Percentiles rank a stretch among this genome's conserved stretches.
Conservation (phyloP, 1,140 invertebrate genomes). For the Arctopsyche grandis region DNA sequence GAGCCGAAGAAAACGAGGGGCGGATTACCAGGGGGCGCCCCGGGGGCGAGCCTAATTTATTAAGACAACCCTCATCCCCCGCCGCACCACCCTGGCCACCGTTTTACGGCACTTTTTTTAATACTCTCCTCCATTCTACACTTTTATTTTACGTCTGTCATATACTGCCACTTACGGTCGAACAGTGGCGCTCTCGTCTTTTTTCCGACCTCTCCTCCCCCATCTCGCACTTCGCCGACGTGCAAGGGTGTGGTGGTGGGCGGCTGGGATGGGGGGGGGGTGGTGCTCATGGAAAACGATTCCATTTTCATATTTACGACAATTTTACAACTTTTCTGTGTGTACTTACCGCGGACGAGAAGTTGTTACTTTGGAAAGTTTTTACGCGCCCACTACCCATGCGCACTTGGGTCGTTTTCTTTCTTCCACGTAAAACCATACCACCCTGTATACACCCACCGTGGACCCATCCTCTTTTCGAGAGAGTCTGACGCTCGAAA, state of each 20-base stretch:
- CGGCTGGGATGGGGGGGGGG: neutral
- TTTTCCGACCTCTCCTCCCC: neutral
- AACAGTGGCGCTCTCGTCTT: constrained; percentile 15
- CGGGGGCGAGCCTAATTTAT: constrained; percentile 51
- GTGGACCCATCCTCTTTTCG: neutral
- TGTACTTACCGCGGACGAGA: constrained; percentile 44
- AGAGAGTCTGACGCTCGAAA: neutral
- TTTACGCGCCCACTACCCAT: constrained; percentile 47
- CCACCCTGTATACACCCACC: neutral
- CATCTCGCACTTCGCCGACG: neutral
- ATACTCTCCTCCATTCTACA: constrained; percentile 54
- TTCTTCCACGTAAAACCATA: constrained; percentile 39
- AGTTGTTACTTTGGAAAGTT: constrained; percentile 51
- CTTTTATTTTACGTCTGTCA: constrained; percentile 55
- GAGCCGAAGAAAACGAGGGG: constrained; percentile 37
- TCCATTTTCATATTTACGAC: constrained; percentile 56
- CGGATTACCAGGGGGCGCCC: constrained; percentile 22
- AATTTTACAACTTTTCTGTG: constrained; percentile 54
- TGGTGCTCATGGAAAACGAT: constrained; percentile 52
- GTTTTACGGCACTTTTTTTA: constrained; percentile 52
- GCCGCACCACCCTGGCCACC: neutral
- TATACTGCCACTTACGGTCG: constrained; percentile 53
- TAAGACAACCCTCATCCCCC: constrained; percentile 51
- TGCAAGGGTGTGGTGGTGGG: neutral
- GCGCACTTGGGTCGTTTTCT: constrained; percentile 15